Conservation (phyloP, 2,888 invertebrate genomes). For the Strigamia crassipes region DNA sequence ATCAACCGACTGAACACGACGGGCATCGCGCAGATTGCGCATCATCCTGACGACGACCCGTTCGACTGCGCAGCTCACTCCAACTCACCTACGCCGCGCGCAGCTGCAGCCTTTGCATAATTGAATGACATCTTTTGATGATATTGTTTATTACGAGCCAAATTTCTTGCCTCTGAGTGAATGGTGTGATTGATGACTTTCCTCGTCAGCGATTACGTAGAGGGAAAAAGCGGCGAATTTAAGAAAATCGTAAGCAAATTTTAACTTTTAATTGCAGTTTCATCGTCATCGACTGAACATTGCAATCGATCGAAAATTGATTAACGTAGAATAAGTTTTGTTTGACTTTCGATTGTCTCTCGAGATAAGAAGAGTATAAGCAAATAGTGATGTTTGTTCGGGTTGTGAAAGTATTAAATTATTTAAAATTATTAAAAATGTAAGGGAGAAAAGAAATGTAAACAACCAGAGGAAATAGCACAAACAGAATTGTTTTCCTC, state of each 20-base stretch:
- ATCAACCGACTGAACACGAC: slow-evolving; percentile 32
- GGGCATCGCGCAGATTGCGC: slow-evolving; percentile 40
- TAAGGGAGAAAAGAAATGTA: background rate
- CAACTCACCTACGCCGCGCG: background rate
- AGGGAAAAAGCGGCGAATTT: background rate
- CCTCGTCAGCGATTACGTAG: background rate
- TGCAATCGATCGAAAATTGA: background rate
- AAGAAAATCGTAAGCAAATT: background rate
- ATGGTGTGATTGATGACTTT: background rate
- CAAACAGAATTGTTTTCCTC: background rate
- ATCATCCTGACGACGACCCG: slow-evolving; percentile 30
- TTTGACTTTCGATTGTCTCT: background rate
- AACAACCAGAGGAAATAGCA: background rate
- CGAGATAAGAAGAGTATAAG: background rate
- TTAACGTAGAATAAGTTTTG: background rate
- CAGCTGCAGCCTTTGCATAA: slow-evolving; percentile 28
- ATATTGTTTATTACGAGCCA: background rate
- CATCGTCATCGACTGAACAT: background rate
- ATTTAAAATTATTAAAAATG: background rate
- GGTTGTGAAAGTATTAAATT: background rate
- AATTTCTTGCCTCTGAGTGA: background rate
- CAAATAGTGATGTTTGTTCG: background rate
- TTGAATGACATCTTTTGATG: slow-evolving; percentile 21
- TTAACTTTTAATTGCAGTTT: slow-evolving; percentile 13
- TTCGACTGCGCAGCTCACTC: slow-evolving; percentile 3